A percentile compares a stretch with the other conserved stretches of the same genome.
Evolutionary conservation across 2,888 invertebrate genomes (phyloP).

Genomic region (Leptura quadrifasciata): DNA sequence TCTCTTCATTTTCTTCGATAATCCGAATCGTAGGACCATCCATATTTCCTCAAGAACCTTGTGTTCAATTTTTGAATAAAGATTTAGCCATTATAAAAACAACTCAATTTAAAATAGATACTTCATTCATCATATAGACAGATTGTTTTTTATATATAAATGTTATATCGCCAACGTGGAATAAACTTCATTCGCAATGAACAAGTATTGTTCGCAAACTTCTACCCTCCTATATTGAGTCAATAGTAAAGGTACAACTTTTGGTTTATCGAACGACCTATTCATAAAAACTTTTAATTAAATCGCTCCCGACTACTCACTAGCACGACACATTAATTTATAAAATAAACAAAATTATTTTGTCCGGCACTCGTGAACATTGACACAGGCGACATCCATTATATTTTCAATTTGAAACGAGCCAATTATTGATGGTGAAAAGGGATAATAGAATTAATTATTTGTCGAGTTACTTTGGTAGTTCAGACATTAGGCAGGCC

Average conservation of each 20-base stretch:
- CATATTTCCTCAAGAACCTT: too few species aligned
- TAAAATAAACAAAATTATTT: slow-evolving; percentile 2
- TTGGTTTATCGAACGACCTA: background rate
- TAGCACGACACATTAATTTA: slow-evolving; percentile 24
- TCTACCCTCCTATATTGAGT: background rate
- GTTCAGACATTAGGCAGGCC: background rate
- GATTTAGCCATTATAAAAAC: too few species aligned
- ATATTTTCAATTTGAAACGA: background rate
- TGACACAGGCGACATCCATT: background rate
- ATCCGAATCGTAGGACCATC: too few species aligned
- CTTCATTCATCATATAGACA: too few species aligned
- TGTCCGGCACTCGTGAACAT: background rate
- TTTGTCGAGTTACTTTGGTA: background rate
- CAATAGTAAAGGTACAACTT: background rate
- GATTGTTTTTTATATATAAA: too few species aligned
- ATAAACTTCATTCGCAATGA: background rate
- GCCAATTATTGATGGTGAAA: background rate
- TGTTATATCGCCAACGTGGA: too few species aligned
- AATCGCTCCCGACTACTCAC: slow-evolving; percentile 13
- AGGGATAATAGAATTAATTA: slow-evolving; percentile 1
- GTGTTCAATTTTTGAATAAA: too few species aligned
- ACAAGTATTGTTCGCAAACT: background rate
- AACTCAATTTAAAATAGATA: too few species aligned
- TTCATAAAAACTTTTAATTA: slow-evolving; percentile 26
- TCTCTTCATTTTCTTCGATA: too few species aligned